Evolutionary conservation across 2,113 vertebrate genomes (phyloP), one percentile per base, ranked within the genome.

Genomic region (Perognathus longimembris): DNA sequence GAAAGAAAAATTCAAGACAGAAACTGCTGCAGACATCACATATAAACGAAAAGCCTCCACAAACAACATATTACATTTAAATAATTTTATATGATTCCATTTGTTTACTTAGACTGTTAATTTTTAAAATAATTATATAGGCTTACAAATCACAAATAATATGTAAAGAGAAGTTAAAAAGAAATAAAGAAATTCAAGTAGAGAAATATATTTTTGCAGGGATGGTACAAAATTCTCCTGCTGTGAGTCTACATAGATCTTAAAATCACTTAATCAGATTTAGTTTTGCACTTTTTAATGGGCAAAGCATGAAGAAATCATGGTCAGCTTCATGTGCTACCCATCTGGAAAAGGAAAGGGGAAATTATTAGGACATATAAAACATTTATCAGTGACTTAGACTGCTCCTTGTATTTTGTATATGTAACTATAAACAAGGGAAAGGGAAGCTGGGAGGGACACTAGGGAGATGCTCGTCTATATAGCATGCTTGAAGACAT

Each of bases 41-140:
- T 36, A 57, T 66, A 42, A 71, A 91, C 71, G 42, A 81, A 95
- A 94, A 63, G 6, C 26, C 11, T 32, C 81, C 71, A 74, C 24
- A 84, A 34, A 78, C 61, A 45, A 28, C 6, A 54, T 0, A 42
- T 1, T 15, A 40, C 78, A 40, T 32, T 42, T 26, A 79, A 87
- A 76, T 66, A 85, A 64, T 15, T 64, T 64, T 42, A 63, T 32
- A 38, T 4, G 40, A n/a, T n/a, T 76, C 76, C 71, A 83, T 84
- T 78, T 85, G 50, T 63, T 90, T 26, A 67, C 34, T 89, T 85
- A 4, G 59, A 89, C 7, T 30, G 30, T 42, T 88, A 40, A 40
- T 30, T 45, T n/a, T 67, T 79, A 78, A 63, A 88, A 64, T 6
- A 28, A 14, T 40, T 94, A 20, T 74, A 42, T 24, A 50, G 26